These are phyloP conservation scores for Gambusia yucatana DNA, from an alignment of 2,797 vertebrate species.

Conservation along the genomic window DNA sequence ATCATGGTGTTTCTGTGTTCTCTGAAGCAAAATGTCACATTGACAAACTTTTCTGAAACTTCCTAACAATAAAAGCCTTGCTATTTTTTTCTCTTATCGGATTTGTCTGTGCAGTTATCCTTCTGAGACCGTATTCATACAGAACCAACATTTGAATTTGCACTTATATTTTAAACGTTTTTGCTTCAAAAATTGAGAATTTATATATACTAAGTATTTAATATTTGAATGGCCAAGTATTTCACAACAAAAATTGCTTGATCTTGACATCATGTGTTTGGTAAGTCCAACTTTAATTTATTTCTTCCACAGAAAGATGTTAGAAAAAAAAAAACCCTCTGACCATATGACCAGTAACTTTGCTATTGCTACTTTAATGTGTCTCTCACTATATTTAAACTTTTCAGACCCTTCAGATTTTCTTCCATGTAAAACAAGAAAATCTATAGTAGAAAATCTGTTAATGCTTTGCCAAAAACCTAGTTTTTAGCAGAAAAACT, in stretches of 20 bases:
- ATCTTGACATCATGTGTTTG: neutral
- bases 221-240: neutral
- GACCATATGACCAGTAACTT: neutral
- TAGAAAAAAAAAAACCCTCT: neutral
- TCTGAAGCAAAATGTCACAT: slow-evolving; percentile 55
- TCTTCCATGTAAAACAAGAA: neutral
- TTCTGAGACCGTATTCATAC: neutral
- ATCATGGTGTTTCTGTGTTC: slow-evolving; percentile 59
- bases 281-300: neutral
- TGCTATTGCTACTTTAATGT: neutral
- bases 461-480: no score
- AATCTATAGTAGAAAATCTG: no score
- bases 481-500: neutral
- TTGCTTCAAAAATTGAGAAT: neutral
- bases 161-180: neutral
- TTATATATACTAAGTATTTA: neutral
- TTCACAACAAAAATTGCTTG: neutral
- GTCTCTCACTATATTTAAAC: neutral
- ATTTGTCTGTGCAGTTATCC: neutral
- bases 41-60: slow-evolving; percentile 60
- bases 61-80: slow-evolving; percentile 23
- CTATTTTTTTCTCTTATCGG: neutral
- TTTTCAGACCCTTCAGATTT: neutral
- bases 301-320: neutral
- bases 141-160: neutral